Base-by-base conservation (phyloP, 2,888 invertebrate genomes). In the Synanthedon formicaeformis region DNA sequence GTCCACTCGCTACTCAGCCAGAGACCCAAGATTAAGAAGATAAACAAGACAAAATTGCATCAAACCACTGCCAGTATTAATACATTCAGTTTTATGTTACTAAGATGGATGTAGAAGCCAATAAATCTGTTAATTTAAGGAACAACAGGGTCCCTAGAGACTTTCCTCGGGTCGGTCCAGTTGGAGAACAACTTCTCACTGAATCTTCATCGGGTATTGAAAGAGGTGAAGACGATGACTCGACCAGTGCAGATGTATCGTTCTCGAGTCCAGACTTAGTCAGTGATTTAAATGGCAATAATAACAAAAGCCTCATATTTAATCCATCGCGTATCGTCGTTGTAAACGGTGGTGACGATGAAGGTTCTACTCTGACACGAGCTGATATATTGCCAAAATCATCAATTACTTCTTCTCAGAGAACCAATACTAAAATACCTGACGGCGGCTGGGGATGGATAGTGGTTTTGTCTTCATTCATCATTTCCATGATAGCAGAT, bases 381-480 rank as follows among this genome's bases (percentile, higher is more conserved):
- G 52, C 54, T 11, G 59, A 62, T 48, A 58, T 57, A 11, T 51
- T 48, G 11, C 64, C 53, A 65, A 52, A 41, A 12, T 64, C 53
- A 65, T 68, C 64, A 56, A 66, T 57, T 62, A 40, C 53, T 1
- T 58, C 56, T 40, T 60, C 69, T 51, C 63, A 70, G 45, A 64
- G 64, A 11, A 63, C 58, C 16, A 87, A 89, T 61, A 88, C 90
- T 0, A 87, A 86, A 48, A 91, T 92, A 50, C 95, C 94, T 0
- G 95, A 95, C 64, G 95, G 95, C 1, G 95, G 93, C 2, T 96
- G 94, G 93, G 96, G 96, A 8, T 96, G 96, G 96, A 89, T 96
- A 16, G 94, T 98, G 1, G 97, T 98, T 0, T 76, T 93, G 45
- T 92, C 96, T 3, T 95, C 96, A 0, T 91, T 98, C 60, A 74